Conservation (phyloP, 1,140 invertebrate genomes). For the Holotrichia oblita region DNA sequence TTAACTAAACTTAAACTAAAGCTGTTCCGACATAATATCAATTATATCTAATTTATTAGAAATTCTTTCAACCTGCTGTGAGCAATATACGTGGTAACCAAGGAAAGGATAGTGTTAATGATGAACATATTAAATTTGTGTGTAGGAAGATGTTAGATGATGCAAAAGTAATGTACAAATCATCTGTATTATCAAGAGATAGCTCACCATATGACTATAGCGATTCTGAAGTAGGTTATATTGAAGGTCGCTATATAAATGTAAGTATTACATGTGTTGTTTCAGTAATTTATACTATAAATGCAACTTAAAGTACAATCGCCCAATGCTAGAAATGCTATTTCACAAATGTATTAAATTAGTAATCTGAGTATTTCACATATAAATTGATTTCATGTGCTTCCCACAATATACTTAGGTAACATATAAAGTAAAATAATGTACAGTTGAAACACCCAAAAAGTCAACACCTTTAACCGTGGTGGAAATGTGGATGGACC, state of each 20-base stretch:
- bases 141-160: conserved; percentile 83
- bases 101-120: conserved; percentile 76
- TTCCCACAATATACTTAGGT: no score
- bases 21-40: conserved; percentile 43
- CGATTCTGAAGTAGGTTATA: conserved; percentile 61
- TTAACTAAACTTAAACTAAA: conserved; percentile 11
- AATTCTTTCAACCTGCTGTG: conserved; percentile 82
- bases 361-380: no score
- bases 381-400: no score
- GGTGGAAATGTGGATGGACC: no score
- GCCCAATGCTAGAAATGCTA: no score
- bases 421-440: no score
- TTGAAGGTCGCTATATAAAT: conserved; percentile 19
- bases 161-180: conserved; percentile 75
- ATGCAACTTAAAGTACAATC: no score
- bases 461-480: no score
- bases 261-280: no score
- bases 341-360: no score
- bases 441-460: no score
- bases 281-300: no score
- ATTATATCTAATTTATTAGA: conserved; percentile 63
- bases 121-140: conserved; percentile 78
- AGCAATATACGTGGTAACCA: conserved; percentile 80
- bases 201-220: conserved; percentile 65
- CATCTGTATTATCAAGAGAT: conserved; percentile 58